Evolutionary conservation across 2,888 invertebrate species (phyloP).

Genomic region (Agriopis aurantiaria): DNA sequence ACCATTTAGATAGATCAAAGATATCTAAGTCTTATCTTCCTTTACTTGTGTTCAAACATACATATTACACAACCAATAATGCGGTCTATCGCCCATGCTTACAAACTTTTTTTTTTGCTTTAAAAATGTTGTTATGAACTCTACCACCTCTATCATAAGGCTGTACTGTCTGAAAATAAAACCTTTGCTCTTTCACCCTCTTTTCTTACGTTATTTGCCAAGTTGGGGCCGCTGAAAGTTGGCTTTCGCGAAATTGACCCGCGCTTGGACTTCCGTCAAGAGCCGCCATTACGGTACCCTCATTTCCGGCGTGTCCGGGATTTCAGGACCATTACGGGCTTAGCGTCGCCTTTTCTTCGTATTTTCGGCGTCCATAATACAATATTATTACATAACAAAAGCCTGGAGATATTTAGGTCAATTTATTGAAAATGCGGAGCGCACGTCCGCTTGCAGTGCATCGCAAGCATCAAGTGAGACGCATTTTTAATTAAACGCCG

Average conservation of each 20-base stretch:
- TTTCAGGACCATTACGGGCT: conserved; percentile 55
- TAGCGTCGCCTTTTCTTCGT: conserved; percentile 27
- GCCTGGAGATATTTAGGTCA: conserved; percentile 34
- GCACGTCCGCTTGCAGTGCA: conserved; percentile 61
- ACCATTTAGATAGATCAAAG: not conserved
- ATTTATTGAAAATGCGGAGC: conserved; percentile 53
- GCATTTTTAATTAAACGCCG: conserved; percentile 84
- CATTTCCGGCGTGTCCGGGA: conserved; percentile 66
- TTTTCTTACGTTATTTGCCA: conserved; percentile 61
- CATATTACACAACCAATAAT: conserved; percentile 42
- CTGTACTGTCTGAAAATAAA: conserved; percentile 15
- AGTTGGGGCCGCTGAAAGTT: conserved; percentile 58
- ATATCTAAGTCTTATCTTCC: conserved; percentile 11
- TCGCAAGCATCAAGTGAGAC: conserved; percentile 76
- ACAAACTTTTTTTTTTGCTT: conserved; percentile 2
- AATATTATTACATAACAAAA: conserved; percentile 20
- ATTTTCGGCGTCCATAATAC: conserved; percentile 28
- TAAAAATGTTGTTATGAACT: conserved; percentile 25
- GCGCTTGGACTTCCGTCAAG: conserved; percentile 63
- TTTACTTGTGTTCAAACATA: conserved; percentile 42
- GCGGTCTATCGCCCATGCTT: conserved; percentile 45
- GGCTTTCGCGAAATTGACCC: conserved; percentile 59
- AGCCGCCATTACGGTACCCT: conserved; percentile 68
- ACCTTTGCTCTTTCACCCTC: conserved; percentile 47
- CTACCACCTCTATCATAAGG: conserved; percentile 28